Evolutionary conservation across 1,140 invertebrate genomes (phyloP).

Genomic region (Lepidurus arcticus): DNA sequence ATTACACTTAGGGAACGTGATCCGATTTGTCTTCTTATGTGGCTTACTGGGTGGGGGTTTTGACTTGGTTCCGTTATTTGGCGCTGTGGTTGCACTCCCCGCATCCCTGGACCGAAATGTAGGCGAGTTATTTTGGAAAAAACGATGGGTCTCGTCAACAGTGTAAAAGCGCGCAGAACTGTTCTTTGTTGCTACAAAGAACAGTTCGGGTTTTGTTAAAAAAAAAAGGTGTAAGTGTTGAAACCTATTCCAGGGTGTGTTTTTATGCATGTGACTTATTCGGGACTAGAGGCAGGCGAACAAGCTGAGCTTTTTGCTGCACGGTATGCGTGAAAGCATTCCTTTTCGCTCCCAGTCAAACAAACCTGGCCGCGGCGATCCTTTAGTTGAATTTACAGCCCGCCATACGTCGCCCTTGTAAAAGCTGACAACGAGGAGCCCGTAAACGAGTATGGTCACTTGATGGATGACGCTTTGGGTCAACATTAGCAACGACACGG

Average conservation of each 20-base stretch:
- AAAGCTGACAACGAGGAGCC: background rate
- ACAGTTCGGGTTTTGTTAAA: background rate
- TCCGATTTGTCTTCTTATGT: constrained; percentile 9
- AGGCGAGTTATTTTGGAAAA: no score
- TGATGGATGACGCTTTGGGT: constrained; percentile 14
- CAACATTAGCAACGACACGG: background rate
- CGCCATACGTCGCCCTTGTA: constrained; percentile 8
- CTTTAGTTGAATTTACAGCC: background rate
- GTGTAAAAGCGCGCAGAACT: no score
- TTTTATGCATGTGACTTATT: background rate
- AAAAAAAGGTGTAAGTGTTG: background rate
- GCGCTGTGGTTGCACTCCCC: no score
- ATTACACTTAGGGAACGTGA: background rate
- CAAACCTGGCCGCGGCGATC: background rate
- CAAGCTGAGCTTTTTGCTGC: background rate
- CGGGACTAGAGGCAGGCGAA: background rate
- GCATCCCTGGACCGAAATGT: no score
- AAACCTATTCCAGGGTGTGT: background rate
- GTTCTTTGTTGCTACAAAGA: background rate
- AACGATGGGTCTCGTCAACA: background rate
- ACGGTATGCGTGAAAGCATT: background rate
- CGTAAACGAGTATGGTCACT: constrained; percentile 15
- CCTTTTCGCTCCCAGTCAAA: background rate
- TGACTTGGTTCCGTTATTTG: background rate
- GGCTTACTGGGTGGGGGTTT: background rate